Base-by-base conservation (phyloP, 2,797 vertebrate genomes). In the Platyrinchus mystaceus region DNA sequence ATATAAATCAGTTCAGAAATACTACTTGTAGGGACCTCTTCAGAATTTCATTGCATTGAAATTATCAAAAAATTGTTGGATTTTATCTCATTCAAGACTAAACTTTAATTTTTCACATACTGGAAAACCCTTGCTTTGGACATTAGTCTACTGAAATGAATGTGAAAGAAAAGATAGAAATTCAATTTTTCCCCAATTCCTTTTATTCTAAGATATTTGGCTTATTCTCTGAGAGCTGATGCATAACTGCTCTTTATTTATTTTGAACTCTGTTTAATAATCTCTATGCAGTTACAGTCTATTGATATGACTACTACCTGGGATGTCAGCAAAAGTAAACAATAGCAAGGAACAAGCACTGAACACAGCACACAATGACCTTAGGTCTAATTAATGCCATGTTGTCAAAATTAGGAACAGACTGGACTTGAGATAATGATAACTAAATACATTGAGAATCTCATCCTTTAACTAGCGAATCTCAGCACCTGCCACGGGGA, bases 381-480 rank as follows among this genome's bases (percentile, higher is more conserved):
- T 71, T 52, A 70, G 19, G 11, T 64, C n/a, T 36, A 82, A 46
- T 87, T 86, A 79, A 19, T 60, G 22, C 6, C 59, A 52, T 30
- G 23, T 77, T 89, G 50, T 58, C 36, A 92, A 78, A 96, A 87
- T 82, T 76, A 96, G 17, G 52, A 85, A 34, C 43, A 75, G 8
- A 36, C 21, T 86, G 68, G 12, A 84, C 87, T 95, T 67, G 68
- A 41, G 13, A 60, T 81, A 71, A 85, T 41, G 43, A 28, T 92
- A 36, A 89, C 58, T 89, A 91, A 84, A 80, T 82, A 30, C 6
- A 63, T 5, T n/a, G 55, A 81, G 46, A 82, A 69, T 17, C 8
- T 91, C 41, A 36, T 46, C 41, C n/a, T 71, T 70, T 58, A 56
- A 36, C 12, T 18, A 60, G 28, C 6, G 83, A 77, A n/a, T 49